These are phyloP conservation scores for Tanaodytes sp. DNA, from an alignment of 2,888 invertebrate species.

Conservation along the genomic window DNA sequence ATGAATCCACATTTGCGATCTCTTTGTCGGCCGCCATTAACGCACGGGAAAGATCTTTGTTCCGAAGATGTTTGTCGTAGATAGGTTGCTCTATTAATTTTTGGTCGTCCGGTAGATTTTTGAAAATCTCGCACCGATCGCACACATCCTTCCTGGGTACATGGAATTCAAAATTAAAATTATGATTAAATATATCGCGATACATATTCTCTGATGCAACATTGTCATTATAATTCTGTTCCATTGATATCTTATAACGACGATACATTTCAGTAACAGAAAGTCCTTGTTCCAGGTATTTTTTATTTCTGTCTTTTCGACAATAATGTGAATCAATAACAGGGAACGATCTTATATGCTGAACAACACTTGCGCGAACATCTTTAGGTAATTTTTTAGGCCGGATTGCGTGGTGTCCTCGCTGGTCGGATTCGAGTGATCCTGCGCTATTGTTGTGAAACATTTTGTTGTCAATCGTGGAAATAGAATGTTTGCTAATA, in stretches of 20 bases:
- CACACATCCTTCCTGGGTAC: conserved; percentile 38
- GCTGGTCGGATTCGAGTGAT: background rate
- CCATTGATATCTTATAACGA: background rate
- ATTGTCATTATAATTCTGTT: background rate
- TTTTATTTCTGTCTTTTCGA: background rate
- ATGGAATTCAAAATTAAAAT: conserved; percentile 31
- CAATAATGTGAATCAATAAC: background rate
- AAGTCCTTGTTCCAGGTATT: background rate
- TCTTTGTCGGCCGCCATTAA: conserved; percentile 11
- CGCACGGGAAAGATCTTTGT: background rate
- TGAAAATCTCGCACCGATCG: conserved; percentile 15
- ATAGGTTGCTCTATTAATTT: background rate
- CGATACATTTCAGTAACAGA: background rate
- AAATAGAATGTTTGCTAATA: too few species aligned
- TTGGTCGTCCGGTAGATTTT: background rate
- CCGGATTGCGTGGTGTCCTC: background rate
- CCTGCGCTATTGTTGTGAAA: background rate
- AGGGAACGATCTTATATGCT: background rate
- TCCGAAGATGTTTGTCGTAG: background rate
- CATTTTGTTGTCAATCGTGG: background rate
- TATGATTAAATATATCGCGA: background rate
- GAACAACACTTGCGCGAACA: background rate
- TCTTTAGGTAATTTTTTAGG: background rate
- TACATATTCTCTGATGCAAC: background rate
- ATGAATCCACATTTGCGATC: background rate